Base-by-base conservation (phyloP, 2,797 vertebrate genomes). In the Myotis vivesi region DNA sequence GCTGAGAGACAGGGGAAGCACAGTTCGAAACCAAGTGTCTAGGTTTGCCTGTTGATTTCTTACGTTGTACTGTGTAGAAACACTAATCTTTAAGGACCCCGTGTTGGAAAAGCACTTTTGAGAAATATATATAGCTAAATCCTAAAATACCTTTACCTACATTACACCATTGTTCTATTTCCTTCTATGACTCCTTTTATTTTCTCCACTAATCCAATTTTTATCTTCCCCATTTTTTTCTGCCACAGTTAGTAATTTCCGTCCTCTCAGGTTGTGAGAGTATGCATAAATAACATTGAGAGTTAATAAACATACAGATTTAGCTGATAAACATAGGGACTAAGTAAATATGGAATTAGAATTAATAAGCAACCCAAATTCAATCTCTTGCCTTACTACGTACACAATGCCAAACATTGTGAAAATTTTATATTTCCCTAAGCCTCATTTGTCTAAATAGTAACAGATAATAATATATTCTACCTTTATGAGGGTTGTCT, bases 161-260 rank as follows among this genome's bases (percentile, higher is more conserved):
- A 44, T 57, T 72, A 30, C 0, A 19, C 13, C 0, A 44, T 8
- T 91, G 3, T 28, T 75, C 0, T 77, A 77, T 92, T 94, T 81
- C 57, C 53, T 95, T 87, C 66, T 59, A 55, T 1, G 38, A 36
- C 64, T 92, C 85, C 41, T 46, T 44, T 66, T 8, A 95, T 17
- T 94, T 95, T 94, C 16, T 8, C 80, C 79, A 89, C 16, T 71
- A 51, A 75, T 38, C 17, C 20, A 90, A 72, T 82, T 95, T 94
- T 89, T 79, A 53, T 79, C 87, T 22, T 53, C 66, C 28, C 95
- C 59, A 89, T 71, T 94, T 62, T 92, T 12, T 85, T 36, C 36
- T 73, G 73, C n/a, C 4, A 38, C 13, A 1, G 69, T 81, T 72
- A 68, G 17, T 62, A 76, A 25, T 79, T 79, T 28, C 17, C 28